Conservation (phyloP, 2,113 vertebrate genomes). For the Gallinago undulata region DNA sequence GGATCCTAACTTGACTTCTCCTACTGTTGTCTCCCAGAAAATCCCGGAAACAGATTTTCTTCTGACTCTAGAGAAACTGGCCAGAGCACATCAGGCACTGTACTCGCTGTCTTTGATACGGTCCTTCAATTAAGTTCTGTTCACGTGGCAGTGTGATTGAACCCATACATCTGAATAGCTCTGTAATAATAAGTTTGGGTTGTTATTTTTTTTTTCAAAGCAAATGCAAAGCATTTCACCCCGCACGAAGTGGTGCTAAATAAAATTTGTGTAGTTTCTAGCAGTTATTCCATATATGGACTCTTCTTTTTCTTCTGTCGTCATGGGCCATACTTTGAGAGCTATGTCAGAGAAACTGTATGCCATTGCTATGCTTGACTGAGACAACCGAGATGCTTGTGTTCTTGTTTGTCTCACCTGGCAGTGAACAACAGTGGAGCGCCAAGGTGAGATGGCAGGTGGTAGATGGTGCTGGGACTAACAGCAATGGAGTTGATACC, state of each 20-base stretch:
- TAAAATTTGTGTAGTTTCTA: not conserved
- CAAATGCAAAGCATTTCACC: not conserved
- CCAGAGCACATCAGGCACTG: not conserved
- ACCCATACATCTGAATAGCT: not conserved
- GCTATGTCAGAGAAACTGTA: not conserved
- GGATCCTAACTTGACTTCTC: not conserved
- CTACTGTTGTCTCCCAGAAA: not conserved
- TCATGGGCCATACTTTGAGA: rapidly evolving
- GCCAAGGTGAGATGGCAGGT: not conserved
- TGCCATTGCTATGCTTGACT: not conserved
- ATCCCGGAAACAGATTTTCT: not conserved
- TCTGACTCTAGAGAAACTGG: not conserved
- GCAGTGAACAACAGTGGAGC: not conserved
- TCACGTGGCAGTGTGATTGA: not conserved
- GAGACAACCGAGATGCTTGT: not conserved
- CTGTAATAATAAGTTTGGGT: not conserved
- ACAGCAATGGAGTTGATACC: not conserved
- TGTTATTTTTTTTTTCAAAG: not conserved
- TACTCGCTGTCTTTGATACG: not conserved
- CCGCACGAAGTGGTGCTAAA: not conserved
- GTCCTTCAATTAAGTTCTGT: not conserved
- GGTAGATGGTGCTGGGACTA: not conserved
- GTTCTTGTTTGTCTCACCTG: not conserved
- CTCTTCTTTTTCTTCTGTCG: not conserved
- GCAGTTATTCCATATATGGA: not conserved